These are phyloP conservation scores for Drosophila villosipedis DNA, from an alignment of 2,888 invertebrate species.

Conservation along the genomic window DNA sequence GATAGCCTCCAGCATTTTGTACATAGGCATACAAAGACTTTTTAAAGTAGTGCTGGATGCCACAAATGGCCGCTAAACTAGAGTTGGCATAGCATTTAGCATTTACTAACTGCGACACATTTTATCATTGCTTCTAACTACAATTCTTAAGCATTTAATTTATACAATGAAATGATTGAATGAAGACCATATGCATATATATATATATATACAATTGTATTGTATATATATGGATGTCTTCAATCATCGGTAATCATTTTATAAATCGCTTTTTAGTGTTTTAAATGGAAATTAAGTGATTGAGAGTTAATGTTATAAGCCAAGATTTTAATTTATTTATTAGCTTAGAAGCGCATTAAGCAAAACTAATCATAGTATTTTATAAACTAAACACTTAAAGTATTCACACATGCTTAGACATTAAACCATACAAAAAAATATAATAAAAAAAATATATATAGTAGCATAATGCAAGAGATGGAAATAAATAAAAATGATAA, in stretches of 20 bases:
- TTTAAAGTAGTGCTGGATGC: slow-evolving; percentile 42
- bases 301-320: slow-evolving; percentile 50
- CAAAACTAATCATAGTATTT: slow-evolving; percentile 55
- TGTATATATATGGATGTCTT: slow-evolving; percentile 22
- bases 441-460: slow-evolving; percentile 36
- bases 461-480: slow-evolving; percentile 42
- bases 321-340: slow-evolving; percentile 76
- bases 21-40: slow-evolving; percentile 63
- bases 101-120: slow-evolving; percentile 28
- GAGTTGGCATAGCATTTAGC: slow-evolving; percentile 64
- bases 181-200: slow-evolving; percentile 4
- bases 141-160: slow-evolving; percentile 28
- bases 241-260: slow-evolving; percentile 34
- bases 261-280: slow-evolving; percentile 67
- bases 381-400: slow-evolving; percentile 55
- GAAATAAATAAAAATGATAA: slow-evolving; percentile 41
- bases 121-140: slow-evolving; percentile 65
- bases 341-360: slow-evolving; percentile 66
- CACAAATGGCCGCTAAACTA: slow-evolving; percentile 18
- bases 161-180: background rate
- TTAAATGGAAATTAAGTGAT: slow-evolving; percentile 51
- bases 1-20: slow-evolving; percentile 47
- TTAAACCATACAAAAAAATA: slow-evolving; percentile 50
- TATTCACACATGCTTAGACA: slow-evolving; percentile 69
- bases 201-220: background rate